phyloP scores from a whole-genome alignment of 2,797 vertebrate species.

The Protosalanx chinensis region DNA sequence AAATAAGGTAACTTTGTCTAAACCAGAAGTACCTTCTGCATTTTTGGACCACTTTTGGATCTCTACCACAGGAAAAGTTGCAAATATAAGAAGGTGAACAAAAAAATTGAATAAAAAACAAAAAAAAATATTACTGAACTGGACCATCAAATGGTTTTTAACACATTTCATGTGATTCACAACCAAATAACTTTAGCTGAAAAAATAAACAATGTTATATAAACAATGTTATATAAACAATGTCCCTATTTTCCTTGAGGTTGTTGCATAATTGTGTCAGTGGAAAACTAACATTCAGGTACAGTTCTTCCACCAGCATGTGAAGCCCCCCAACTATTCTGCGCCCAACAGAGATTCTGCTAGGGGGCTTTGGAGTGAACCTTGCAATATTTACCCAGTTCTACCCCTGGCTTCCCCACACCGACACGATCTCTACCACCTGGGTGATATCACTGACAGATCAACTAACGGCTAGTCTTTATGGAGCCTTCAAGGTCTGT shows the following conservation, averaged over 20 bases:
- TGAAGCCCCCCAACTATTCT: conserved; percentile 54
- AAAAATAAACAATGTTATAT: not conserved
- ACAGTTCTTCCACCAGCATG: conserved; percentile 49
- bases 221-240: too few relatives aligned
- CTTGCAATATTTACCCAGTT: conserved; percentile 59
- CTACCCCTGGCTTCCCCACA: conserved; percentile 14
- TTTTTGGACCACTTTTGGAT: too few relatives aligned
- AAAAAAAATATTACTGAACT: too few relatives aligned
- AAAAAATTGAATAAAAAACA: too few relatives aligned
- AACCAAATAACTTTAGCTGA: not conserved
- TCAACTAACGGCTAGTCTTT: conserved; percentile 8
- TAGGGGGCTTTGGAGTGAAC: conserved; percentile 47
- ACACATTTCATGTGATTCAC: too few relatives aligned
- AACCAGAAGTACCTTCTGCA: too few relatives aligned
- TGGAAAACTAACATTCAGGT: conserved; percentile 51
- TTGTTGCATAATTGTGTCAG: conserved; percentile 41
- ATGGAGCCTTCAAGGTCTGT: conserved; percentile 14
- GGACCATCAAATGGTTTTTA: too few relatives aligned
- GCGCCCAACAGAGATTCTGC: conserved; percentile 48
- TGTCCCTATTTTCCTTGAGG: conserved; percentile 10
- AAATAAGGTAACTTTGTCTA: not conserved
- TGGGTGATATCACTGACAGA: conserved; percentile 19
- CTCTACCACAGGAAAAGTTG: too few relatives aligned
- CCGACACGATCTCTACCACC: conserved; percentile 24
- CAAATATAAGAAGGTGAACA: too few relatives aligned